Evolutionary conservation across 2,888 invertebrate genomes (phyloP), one percentile per base, ranked within the genome.

Genomic region (Carcina quercana): DNA sequence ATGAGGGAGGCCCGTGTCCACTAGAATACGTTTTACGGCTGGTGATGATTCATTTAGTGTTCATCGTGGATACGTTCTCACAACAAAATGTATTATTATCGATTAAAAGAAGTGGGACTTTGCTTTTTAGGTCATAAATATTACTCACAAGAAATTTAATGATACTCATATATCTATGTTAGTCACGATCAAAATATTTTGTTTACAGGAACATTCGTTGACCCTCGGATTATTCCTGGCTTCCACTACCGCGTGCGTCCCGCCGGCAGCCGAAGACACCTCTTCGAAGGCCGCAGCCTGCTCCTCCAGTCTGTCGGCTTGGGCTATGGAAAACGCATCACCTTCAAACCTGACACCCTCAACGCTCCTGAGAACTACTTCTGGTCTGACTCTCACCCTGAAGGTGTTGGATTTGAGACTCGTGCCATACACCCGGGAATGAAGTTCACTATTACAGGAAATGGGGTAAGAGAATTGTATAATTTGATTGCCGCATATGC

Each of bases 351-450:
- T 0, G 88, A 89, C 42, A 85, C 86, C 2, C 65, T 86, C 12
- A 76, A 87, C 32, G 67, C 73, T 10, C 87, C 88, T 2, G 84
- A 89, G 44, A 90, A 91, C 65, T 91, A 88, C 61, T 89, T 93
- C 69, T 92, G 92, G 91, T 91, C 91, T 13, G 92, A 93, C 67
- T 91, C 89, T 22, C 88, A 89, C 47, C 88, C 90, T 3, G 90
- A 90, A 51, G 92, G 92, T 20, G 74, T 89, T 37, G 92, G 91
- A 29, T 79, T 90, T 58, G 90, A 90, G 59, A 83, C 89, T 2
- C 83, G 89, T 26, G 91, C 90, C 5, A 86, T 91, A 19, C 85
- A 86, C 40, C 87, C 87, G 20, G 89, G 88, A 17, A 89, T 89
- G 88, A 86, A 86, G 50, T 90, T 91, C 65, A 60, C 78, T 8